Conservation (phyloP, 1,140 invertebrate species). For the Euwallacea similis region DNA sequence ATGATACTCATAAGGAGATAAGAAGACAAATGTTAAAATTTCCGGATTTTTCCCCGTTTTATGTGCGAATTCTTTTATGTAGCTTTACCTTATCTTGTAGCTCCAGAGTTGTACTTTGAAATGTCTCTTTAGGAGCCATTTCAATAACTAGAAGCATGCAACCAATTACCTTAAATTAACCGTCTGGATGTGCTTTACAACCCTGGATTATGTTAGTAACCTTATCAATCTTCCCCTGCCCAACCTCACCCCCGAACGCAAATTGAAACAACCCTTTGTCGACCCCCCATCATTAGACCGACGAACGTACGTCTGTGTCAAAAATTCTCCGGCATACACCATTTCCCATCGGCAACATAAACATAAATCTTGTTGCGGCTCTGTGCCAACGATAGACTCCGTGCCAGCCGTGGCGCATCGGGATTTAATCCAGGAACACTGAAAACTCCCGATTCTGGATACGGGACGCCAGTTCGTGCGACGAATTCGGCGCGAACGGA, state of each 20-base stretch:
- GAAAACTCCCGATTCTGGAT: constrained; percentile 9
- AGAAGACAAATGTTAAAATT: too few relatives aligned
- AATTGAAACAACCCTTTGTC: too few relatives aligned
- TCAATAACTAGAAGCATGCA: too few relatives aligned
- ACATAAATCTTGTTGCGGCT: constrained; percentile 21
- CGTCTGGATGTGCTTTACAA: too few relatives aligned
- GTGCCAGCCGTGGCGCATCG: constrained; percentile 5
- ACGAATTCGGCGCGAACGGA: neutral
- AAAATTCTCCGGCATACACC: neutral
- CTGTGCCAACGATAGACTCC: constrained; percentile 14
- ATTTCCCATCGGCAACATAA: constrained; percentile 15
- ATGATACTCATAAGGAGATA: too few relatives aligned
- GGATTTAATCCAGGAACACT: constrained; percentile 12
- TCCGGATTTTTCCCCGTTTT: too few relatives aligned
- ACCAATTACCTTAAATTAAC: too few relatives aligned
- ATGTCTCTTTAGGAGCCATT: too few relatives aligned
- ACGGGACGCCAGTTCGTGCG: constrained; percentile 15
- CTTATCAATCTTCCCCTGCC: neutral
- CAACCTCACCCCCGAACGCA: neutral
- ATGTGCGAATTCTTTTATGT: too few relatives aligned
- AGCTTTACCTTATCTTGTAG: too few relatives aligned
- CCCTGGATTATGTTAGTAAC: too few relatives aligned
- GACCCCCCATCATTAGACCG: neutral
- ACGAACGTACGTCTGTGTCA: neutral
- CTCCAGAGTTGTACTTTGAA: too few relatives aligned